Base-by-base conservation (phyloP, 2,113 vertebrate genomes). In the Platysternon megacephalum region DNA sequence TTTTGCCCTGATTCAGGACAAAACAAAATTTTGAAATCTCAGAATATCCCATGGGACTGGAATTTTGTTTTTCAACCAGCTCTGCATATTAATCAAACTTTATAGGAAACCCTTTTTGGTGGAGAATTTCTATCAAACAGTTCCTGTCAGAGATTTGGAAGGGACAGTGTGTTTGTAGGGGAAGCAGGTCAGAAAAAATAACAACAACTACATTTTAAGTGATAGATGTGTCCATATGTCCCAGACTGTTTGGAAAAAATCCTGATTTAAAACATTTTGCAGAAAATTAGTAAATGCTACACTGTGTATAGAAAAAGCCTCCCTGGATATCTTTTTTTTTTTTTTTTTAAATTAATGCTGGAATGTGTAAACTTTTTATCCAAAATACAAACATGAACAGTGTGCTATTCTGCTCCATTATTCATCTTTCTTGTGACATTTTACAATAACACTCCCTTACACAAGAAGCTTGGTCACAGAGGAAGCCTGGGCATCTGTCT, bases 391-490 rank as follows among this genome's bases (percentile, higher is more conserved):
- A 2, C 3, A 78, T 3, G 39, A 84, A 51, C 16, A 17, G 10
- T n/a, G 76, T 84, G 32, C 83, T 16, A 68, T 12, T 5, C 28
- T 44, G 14, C 2, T 42, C 58, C 56, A 88, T 95, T 11, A 78
- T 83, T 22, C 49, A 4, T 88, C 11, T 74, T 44, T 87, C 28
- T 82, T 51, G 11, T 78, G 81, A 91, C 79, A 61, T 1, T 49
- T 74, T 21, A 35, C 2, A 88, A 82, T 14, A 22, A 79, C 5
- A 87, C 19, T 48, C 7, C 55, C 53, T 53, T 91, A 74, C 8
- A 55, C 28, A 39, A 90, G 89, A 84, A 53, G 9, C 42, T 53
- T 94, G 44, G 79, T 12, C 82, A 93, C 11, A 91, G 42, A 95
- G n/a, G 42, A n/a, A 90, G 44, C 86, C 86, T 51, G 11, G 55